phyloP scores from a whole-genome alignment of 2,888 invertebrate species.

The Mythimna loreyi region DNA sequence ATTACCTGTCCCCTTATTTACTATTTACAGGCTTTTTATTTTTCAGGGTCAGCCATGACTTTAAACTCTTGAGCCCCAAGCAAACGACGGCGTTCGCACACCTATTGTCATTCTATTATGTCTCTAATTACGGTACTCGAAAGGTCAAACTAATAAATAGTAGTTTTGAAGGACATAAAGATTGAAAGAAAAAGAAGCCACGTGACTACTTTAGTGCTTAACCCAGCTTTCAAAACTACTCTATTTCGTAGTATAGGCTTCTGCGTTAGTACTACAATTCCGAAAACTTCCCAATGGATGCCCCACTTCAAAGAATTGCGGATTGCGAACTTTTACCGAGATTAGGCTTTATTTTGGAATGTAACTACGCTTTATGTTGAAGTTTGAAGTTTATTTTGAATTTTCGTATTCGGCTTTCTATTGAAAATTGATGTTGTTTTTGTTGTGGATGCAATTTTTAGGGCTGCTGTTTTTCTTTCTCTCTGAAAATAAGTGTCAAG shows the following conservation, averaged over 20 bases:
- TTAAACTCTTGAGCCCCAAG: too few relatives aligned
- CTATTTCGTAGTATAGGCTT: conserved; percentile 14
- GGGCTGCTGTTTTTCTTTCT: not conserved
- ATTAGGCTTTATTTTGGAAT: conserved; percentile 53
- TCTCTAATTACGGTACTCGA: too few relatives aligned
- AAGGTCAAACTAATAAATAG: too few relatives aligned
- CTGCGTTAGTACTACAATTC: conserved; percentile 41
- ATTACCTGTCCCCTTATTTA: too few relatives aligned
- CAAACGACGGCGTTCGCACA: too few relatives aligned
- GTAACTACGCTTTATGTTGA: conserved; percentile 30
- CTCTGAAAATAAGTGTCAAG: too few relatives aligned
- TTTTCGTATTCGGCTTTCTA: conserved; percentile 29
- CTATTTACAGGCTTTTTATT: too few relatives aligned
- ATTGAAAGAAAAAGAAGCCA: not conserved
- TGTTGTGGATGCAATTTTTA: conserved; percentile 4
- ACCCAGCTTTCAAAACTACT: conserved; percentile 34
- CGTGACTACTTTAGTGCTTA: conserved; percentile 4
- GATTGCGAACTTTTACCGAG: conserved; percentile 44
- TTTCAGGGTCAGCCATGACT: too few relatives aligned
- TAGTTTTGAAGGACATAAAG: too few relatives aligned
- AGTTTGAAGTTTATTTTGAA: conserved; percentile 36
- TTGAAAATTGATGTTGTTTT: conserved; percentile 19
- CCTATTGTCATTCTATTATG: too few relatives aligned
- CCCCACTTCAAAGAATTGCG: conserved; percentile 44
- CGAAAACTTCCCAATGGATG: conserved; percentile 58